phyloP scores from a whole-genome alignment of 2,797 vertebrate species.

The Notolepis coatsorum region DNA sequence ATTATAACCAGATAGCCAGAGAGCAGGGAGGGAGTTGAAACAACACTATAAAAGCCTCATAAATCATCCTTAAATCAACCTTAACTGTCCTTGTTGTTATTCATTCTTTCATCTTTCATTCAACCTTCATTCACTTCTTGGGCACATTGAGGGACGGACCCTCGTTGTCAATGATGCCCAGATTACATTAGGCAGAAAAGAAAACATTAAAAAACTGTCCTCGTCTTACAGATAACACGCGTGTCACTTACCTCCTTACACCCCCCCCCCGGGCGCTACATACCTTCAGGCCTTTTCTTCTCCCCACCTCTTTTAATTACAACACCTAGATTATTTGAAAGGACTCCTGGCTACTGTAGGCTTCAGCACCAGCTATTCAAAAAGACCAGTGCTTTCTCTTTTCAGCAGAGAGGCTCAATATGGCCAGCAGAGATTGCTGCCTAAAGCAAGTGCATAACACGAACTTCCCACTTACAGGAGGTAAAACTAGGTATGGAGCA shows the following conservation, averaged over 20 bases:
- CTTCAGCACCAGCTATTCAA: constrained; percentile 41
- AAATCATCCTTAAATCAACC: constrained; percentile 45
- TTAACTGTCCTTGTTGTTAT: constrained; percentile 9
- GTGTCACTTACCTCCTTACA: too few relatives aligned
- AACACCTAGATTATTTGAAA: constrained; percentile 24
- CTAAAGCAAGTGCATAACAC: constrained; percentile 54
- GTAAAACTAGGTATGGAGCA: constrained; percentile 39
- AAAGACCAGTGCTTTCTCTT: constrained; percentile 39
- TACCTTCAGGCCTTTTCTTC: too few relatives aligned
- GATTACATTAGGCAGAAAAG: too few relatives aligned
- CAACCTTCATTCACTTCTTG: too few relatives aligned
- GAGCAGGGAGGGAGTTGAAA: constrained; percentile 1
- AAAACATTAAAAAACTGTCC: too few relatives aligned
- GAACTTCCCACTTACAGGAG: constrained; percentile 45
- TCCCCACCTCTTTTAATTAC: too few relatives aligned
- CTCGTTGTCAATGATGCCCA: too few relatives aligned
- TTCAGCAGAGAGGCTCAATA: too few relatives aligned
- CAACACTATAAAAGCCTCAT: constrained; percentile 35
- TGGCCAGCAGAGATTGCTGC: constrained; percentile 62
- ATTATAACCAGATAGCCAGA: too few relatives aligned
- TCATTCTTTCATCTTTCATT: background rate
- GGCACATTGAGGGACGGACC: too few relatives aligned
- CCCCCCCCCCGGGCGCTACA: too few relatives aligned
- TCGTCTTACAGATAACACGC: too few relatives aligned
- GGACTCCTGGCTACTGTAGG: constrained; percentile 24